A percentile compares a stretch with the other conserved stretches of the same genome.
Evolutionary conservation across 2,888 invertebrate genomes (phyloP).

Genomic region (Polydrusus cervinus): DNA sequence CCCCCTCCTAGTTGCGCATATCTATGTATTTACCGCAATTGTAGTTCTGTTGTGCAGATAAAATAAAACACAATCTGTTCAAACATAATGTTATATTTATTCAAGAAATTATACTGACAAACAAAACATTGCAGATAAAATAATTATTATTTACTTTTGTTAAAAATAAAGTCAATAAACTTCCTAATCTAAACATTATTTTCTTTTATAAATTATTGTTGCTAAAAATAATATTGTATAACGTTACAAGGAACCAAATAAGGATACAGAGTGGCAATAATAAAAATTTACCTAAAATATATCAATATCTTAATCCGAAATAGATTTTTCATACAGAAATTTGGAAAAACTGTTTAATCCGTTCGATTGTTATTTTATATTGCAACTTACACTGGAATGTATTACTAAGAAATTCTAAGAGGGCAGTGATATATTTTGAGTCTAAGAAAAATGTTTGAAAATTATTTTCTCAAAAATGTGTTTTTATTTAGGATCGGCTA

Average conservation of each 20-base stretch:
- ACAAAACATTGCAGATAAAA: slow-evolving; percentile 29
- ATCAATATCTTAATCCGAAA: neutral
- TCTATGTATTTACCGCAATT: no score
- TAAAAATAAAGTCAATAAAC: neutral
- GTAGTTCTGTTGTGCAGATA: no score
- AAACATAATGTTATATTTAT: slow-evolving; percentile 41
- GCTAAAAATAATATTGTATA: neutral
- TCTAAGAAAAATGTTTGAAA: no score
- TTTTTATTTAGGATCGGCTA: no score
- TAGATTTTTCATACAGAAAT: neutral
- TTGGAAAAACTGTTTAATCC: neutral
- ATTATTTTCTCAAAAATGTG: no score
- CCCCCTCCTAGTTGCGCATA: no score
- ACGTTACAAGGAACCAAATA: slow-evolving; percentile 11
- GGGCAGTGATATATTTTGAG: slow-evolving; percentile 40
- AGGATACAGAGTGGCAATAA: neutral
- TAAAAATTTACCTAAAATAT: neutral
- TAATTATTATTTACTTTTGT: slow-evolving; percentile 1
- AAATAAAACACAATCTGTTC: slow-evolving; percentile 24
- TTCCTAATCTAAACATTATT: neutral
- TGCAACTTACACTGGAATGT: slow-evolving; percentile 35
- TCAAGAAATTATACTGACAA: slow-evolving; percentile 29
- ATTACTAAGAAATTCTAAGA: slow-evolving; percentile 32
- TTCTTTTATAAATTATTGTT: neutral
- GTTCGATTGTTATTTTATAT: neutral